Base-by-base conservation (phyloP, 2,113 vertebrate species). In the Grammomys surdaster region DNA sequence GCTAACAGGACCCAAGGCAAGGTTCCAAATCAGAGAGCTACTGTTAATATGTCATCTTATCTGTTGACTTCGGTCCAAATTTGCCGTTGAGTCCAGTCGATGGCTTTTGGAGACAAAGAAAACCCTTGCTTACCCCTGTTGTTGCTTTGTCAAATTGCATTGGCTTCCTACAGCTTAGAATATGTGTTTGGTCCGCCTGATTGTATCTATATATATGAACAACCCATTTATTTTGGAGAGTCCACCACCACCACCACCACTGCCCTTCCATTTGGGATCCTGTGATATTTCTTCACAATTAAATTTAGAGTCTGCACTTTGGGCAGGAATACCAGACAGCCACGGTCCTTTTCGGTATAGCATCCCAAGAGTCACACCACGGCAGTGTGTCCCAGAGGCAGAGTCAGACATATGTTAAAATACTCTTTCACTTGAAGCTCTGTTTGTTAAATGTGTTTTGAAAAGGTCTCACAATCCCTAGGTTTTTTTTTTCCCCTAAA, bases 361-460 rank as follows among this genome's bases (percentile, higher is more conserved):
- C 40, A 12, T 33, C 24, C 78, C 70, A 85, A 80, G 90, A 93
- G 43, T 80, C 51, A 73, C 19, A 40, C 65, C 92, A 69, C 3
- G 43, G 70, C 88, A 73, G 0, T 40, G 13, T 88, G 65, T 70
- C 89, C 89, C 76, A 46, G 81, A 81, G 91, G 89, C 58, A 70
- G 77, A 95, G 72, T 58, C 90, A 93, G 58, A 82, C 58, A 40
- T 65, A 86, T 76, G 67, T 92, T 91, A 77, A 95, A 96, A 84
- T 72, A 51, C 81, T 85, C 80, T 96, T 93, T 96, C 54, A 78
- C 94, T 75, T 84, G 60, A 96, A 96, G 70, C 91, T 77, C 93
- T 77, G 86, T 94, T 95, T 97, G 90, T 88, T 96, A 96, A 92
- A 92, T 85, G 93, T 87, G 76, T 91, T 90, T 89, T 95, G 90